These are phyloP conservation scores for Dipodomys spectabilis DNA, from an alignment of 2,113 vertebrate genomes.

Conservation along the genomic window DNA sequence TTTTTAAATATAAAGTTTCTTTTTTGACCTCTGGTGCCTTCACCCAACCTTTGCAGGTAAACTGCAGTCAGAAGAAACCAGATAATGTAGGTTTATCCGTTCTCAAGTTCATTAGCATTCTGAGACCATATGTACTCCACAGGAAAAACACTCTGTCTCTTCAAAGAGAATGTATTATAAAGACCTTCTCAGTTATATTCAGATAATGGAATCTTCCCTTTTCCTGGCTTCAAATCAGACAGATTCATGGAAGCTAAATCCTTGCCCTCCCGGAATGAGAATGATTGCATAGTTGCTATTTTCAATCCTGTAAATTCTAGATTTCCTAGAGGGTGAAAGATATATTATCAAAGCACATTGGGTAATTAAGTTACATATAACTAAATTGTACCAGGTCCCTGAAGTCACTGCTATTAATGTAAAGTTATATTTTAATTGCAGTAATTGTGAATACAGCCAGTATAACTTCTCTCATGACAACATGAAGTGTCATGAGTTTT, in stretches of 20 bases:
- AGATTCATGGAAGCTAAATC: slow-evolving; percentile 26
- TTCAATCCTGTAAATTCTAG: not conserved
- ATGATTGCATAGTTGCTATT: not conserved
- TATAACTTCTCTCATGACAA: not conserved
- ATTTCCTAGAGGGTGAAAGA: slow-evolving; percentile 3
- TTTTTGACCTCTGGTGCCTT: not conserved
- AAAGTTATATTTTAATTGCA: not conserved
- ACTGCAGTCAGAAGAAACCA: not conserved
- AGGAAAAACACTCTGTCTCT: not conserved
- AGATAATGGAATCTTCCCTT: not conserved
- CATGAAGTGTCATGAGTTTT: not conserved
- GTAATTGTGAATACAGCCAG: not conserved
- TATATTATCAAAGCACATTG: not conserved
- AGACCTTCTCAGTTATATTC: not conserved
- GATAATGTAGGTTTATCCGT: not conserved
- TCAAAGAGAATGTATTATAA: slow-evolving; percentile 26
- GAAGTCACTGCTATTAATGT: not conserved
- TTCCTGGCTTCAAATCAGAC: slow-evolving; percentile 7
- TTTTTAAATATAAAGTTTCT: not conserved
- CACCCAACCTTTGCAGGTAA: not conserved
- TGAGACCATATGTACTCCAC: not conserved
- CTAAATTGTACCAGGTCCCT: not conserved
- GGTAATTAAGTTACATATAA: not conserved
- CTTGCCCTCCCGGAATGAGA: not conserved
- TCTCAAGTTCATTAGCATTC: not conserved